Evolutionary conservation across 2,113 vertebrate species (phyloP).

Genomic region (Trachemys scripta): DNA sequence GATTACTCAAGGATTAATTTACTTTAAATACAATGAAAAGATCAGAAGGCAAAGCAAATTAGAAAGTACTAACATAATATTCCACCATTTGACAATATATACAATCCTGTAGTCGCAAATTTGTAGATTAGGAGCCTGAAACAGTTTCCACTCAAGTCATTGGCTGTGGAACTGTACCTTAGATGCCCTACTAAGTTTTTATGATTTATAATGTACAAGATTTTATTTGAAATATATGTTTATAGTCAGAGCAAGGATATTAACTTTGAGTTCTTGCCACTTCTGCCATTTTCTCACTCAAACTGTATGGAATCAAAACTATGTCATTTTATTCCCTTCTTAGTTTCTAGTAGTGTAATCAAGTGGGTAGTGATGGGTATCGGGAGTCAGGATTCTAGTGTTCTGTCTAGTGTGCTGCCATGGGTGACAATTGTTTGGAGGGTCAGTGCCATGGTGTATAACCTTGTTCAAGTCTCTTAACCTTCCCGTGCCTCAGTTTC

Average conservation of each 20-base stretch:
- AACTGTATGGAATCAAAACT: background rate
- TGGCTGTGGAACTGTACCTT: background rate
- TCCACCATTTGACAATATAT: background rate
- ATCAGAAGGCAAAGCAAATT: background rate
- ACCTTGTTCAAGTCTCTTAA: background rate
- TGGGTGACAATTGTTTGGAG: background rate
- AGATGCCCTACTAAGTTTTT: background rate
- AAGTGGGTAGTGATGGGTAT: accelerated
- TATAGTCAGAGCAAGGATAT: background rate
- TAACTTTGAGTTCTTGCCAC: background rate
- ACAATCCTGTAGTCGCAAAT: background rate
- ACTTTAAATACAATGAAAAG: background rate
- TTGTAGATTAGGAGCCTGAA: background rate
- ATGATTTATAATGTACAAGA: background rate
- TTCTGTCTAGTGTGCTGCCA: background rate
- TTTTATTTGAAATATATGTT: background rate
- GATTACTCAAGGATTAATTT: background rate
- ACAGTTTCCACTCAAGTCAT: background rate
- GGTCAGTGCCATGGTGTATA: background rate
- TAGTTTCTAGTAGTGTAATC: background rate
- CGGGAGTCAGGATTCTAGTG: background rate
- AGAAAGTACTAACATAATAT: background rate
- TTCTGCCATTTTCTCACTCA: background rate
- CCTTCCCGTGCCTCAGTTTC: background rate
- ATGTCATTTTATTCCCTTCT: background rate